Conservation (phyloP, 2,888 invertebrate genomes). For the Agonopterix alstromeriana region DNA sequence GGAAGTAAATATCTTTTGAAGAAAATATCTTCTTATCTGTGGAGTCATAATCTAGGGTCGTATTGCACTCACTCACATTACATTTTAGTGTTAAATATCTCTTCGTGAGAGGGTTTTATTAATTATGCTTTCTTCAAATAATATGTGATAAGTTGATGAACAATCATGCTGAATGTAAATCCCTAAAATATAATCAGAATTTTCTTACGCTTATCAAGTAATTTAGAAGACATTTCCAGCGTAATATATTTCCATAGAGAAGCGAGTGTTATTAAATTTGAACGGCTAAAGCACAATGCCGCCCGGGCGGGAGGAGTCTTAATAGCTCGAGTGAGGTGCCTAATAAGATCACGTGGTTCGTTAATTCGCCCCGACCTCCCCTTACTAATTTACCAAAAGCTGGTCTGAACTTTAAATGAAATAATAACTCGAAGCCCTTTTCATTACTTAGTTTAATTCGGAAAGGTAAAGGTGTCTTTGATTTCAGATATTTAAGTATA, state of each 20-base stretch:
- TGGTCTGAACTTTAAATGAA: slow-evolving; percentile 31
- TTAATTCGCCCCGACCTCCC: slow-evolving; percentile 36
- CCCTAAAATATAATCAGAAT: too few relatives aligned
- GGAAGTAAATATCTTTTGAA: too few relatives aligned
- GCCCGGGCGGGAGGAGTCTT: slow-evolving; percentile 21
- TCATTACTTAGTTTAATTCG: slow-evolving; percentile 12
- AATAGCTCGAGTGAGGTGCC: slow-evolving; percentile 41
- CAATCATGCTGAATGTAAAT: too few relatives aligned
- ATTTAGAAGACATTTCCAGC: background rate
- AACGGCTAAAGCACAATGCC: slow-evolving; percentile 31
- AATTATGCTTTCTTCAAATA: too few relatives aligned
- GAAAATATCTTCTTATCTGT: too few relatives aligned
- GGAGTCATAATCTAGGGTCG: too few relatives aligned
- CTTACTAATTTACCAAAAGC: slow-evolving; percentile 36
- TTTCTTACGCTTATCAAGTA: too few relatives aligned
- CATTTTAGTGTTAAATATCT: too few relatives aligned
- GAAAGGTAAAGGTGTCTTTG: background rate
- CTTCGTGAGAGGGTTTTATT: too few relatives aligned
- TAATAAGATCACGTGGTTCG: slow-evolving; percentile 55
- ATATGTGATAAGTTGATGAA: too few relatives aligned
- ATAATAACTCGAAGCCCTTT: slow-evolving; percentile 24
- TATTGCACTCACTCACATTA: too few relatives aligned
- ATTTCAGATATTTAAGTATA: too few relatives aligned
- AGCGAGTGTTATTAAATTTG: slow-evolving; percentile 36
- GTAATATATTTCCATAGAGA: slow-evolving; percentile 15